Conservation (phyloP, 2,113 vertebrate genomes). For the Gallinago paraguaiae region DNA sequence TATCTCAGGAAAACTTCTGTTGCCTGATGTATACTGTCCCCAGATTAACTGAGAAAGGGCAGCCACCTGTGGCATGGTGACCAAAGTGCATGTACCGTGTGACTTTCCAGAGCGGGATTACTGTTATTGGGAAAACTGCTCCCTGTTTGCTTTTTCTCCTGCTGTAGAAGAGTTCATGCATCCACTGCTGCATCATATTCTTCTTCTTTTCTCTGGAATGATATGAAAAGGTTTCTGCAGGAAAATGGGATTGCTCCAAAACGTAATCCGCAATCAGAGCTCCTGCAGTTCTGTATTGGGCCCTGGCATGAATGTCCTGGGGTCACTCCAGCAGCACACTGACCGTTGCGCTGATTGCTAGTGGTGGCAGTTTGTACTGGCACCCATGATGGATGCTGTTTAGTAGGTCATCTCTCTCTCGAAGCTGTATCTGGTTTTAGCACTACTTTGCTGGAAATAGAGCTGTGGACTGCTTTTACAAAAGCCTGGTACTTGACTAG, state of each 20-base stretch:
- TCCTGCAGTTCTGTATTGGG: neutral
- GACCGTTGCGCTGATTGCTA: neutral
- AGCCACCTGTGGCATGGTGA: neutral
- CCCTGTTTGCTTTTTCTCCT: neutral
- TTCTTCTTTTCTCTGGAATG: neutral
- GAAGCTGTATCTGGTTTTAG: neutral
- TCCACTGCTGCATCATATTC: neutral
- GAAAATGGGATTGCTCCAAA: neutral
- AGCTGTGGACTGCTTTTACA: neutral
- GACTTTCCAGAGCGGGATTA: neutral
- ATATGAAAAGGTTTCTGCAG: neutral
- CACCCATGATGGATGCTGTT: neutral
- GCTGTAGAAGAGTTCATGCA: neutral
- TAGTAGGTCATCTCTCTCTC: neutral
- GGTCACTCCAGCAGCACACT: neutral
- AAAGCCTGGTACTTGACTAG: neutral
- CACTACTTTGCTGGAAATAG: neutral
- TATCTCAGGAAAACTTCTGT: neutral
- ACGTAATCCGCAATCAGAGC: neutral
- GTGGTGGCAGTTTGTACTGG: neutral
- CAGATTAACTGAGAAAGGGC: neutral
- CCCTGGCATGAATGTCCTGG: neutral
- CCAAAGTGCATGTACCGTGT: neutral
- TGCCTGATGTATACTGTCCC: neutral
- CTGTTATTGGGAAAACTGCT: neutral